Base-by-base conservation (phyloP, 2,113 vertebrate genomes). In the Corydoras sp. region DNA sequence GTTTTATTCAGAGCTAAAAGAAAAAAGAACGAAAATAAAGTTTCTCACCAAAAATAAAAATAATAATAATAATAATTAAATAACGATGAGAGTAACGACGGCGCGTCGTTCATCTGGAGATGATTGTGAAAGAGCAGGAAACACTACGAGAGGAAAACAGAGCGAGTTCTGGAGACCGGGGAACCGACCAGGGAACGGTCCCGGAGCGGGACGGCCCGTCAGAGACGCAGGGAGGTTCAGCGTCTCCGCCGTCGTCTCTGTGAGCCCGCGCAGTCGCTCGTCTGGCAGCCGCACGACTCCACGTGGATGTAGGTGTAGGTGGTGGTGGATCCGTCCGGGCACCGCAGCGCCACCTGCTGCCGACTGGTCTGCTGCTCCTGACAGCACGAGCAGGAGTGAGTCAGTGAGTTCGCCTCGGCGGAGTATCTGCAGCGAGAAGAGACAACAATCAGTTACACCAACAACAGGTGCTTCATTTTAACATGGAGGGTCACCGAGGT, bases 311-410 rank as follows among this genome's bases (percentile, higher is more conserved):
- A 94, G 32, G 35, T 80, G 62, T 90, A 85, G 32, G 18, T 80
- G 2, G 87, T n/a, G 58, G 10, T 83, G 1, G 83, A 79, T 11
- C 92, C 91, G 0, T 92, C 63, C 0, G 29, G 67, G 31, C 95
- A 98, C 14, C 2, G 81, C 78, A 98, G 55, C 15, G 81, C 81
- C 79, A 92, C 89, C 0, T 82, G 15, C 76, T 66, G 83, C 68
- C 18, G 56, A 10, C 87, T 89, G 65, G 79, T 88, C 24, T 5
- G 43, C 13, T 2, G 43, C 68, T 95, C 93, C 24, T 82, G 88
- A 84, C 96, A 98, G 79, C 96, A 98, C 1, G 80, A 73, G 48
- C 96, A 98, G 0, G 70, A 2, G 0, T 82, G 88, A 30, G 85
- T 69, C 81, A 95, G 83, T 30, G 50, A 24, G 74, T 89, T 92